Percentiles rank a stretch among this genome's conserved stretches.
Conservation (phyloP, 2,113 vertebrate genomes). For the Chaetodon auriga region DNA sequence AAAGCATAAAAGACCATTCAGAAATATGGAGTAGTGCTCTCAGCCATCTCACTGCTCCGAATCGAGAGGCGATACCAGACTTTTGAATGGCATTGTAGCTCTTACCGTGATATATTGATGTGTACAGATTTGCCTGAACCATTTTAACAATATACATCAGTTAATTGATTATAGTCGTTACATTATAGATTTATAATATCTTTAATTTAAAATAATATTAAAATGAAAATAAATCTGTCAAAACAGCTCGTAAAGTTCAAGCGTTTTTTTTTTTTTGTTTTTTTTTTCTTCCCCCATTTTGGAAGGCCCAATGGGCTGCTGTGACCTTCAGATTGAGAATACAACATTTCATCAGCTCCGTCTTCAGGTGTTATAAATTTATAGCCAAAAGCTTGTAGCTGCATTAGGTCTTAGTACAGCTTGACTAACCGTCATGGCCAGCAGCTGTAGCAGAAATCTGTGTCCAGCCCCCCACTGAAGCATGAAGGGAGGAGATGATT, state of each 20-base stretch:
- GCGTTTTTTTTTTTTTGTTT: too few species aligned
- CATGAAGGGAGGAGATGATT: constrained; percentile 68
- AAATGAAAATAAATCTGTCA: neutral
- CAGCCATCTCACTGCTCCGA: too few species aligned
- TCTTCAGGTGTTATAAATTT: constrained; percentile 42
- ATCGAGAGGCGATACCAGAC: neutral
- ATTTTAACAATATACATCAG: too few species aligned
- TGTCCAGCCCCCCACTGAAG: constrained; percentile 55
- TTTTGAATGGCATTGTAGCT: neutral
- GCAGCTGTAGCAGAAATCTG: constrained; percentile 47
- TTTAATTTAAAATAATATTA: neutral
- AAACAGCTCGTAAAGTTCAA: neutral
- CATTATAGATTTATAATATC: too few species aligned
- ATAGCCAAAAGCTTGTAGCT: constrained; percentile 13
- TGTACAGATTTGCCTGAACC: neutral
- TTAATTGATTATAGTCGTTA: too few species aligned
- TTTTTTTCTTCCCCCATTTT: neutral
- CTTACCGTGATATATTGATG: neutral
- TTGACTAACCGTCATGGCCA: constrained; percentile 16
- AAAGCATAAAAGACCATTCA: neutral
- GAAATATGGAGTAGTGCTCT: too few species aligned
- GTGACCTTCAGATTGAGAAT: constrained; percentile 18
- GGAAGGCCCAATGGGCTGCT: neutral
- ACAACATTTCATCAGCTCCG: constrained; percentile 38
- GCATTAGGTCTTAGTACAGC: constrained; percentile 37